These are phyloP conservation scores for Novumbra hubbsi DNA, from an alignment of 2,797 vertebrate species.

Conservation along the genomic window DNA sequence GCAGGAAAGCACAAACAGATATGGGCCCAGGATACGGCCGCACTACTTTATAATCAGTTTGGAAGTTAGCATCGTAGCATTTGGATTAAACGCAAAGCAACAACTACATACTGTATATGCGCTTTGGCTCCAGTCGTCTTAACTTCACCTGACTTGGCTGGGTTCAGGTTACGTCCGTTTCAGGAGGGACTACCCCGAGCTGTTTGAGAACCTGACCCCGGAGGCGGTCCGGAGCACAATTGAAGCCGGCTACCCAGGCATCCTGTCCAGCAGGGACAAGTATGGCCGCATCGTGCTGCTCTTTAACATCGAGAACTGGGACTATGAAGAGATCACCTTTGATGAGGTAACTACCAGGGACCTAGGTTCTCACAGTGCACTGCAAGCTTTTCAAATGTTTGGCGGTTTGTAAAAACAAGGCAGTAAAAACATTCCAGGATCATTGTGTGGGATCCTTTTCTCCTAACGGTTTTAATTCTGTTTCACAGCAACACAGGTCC, in stretches of 20 bases:
- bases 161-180: slow-evolving; percentile 90
- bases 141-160: not conserved
- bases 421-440: too few relatives aligned
- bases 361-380: slow-evolving; percentile 7
- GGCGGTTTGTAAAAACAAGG: not conserved
- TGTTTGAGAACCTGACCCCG: slow-evolving; percentile 88
- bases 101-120: not conserved
- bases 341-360: slow-evolving; percentile 80
- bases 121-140: not conserved
- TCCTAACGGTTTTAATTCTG: too few relatives aligned
- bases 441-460: too few relatives aligned
- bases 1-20: not conserved
- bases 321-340: slow-evolving; percentile 96
- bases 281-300: slow-evolving; percentile 93
- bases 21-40: not conserved
- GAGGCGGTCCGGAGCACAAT: slow-evolving; percentile 95
- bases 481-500: not conserved
- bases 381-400: not conserved
- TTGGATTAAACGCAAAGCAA: not conserved
- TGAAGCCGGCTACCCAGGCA: slow-evolving; percentile 94
- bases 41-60: not conserved
- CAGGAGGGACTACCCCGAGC: slow-evolving; percentile 93
- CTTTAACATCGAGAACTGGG: slow-evolving; percentile 99
- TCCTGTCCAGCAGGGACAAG: slow-evolving; percentile 90
- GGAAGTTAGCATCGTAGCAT: not conserved